Base-by-base conservation (phyloP, 2,113 vertebrate species). In the Scomber scombrus region DNA sequence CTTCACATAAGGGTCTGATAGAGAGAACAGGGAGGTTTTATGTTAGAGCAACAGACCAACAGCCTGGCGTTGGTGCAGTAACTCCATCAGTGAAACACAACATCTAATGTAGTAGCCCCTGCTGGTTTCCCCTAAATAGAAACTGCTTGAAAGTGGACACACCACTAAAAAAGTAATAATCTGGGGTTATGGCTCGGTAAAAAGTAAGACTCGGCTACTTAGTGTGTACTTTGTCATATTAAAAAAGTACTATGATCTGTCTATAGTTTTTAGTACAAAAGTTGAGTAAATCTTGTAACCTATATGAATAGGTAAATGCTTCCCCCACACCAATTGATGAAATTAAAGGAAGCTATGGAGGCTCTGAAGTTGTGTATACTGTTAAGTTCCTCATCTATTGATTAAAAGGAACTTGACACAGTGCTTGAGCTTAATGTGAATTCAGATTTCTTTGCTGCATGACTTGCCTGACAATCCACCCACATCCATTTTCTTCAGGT, bases 401-500 rank as follows among this genome's bases (percentile, higher is more conserved):
- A 10, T 11, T 10, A 11, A 52, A 19, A 50, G 15, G 10, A 34
- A 21, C 18, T 23, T 58, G 19, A 54, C 45, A 62, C n/a, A 4
- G 16, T 31, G 4, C 21, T 51, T 15, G 21, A 63, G 46, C 16
- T 16, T 45, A 2, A 34, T 19, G 21, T 46, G 11, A 60, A 23
- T 26, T 26, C 7, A 34, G 16, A 70, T 19, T 26, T 23, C 64
- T 16, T 50, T 69, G 7, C n/a, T 19, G 15, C 6, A 61, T 55
- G 8, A 46, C 91, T 83, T 91, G 98, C 97, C 97, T 87, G 98
- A 99, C 84, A 99, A 95, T 61, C 98, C 98, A 56, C 97, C 98
- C 0, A 99, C 98, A 76, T 99, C 98, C 98, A 99, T 99, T 95
- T 99, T 99, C 84, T 95, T 95, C 40, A 95, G 88, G 85, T 95